Evolutionary conservation across 2,797 vertebrate species (phyloP).

Genomic region (Crax fasciolata): DNA sequence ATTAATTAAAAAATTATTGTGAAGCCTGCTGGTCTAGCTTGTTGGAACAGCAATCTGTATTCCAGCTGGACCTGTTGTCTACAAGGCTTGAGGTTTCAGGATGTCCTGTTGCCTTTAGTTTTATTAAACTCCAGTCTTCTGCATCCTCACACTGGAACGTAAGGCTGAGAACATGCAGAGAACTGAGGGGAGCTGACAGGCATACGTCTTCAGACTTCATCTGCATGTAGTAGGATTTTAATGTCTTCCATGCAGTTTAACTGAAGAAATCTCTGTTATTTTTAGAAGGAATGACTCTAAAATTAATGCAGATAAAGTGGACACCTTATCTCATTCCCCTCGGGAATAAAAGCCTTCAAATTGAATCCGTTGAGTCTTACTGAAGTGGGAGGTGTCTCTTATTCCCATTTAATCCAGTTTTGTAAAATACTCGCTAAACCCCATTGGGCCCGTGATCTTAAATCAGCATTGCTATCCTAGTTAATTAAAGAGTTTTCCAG

Average conservation of each 20-base stretch:
- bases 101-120: background rate
- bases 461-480: constrained; percentile 3
- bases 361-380: background rate
- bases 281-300: background rate
- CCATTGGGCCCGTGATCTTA: constrained; percentile 23
- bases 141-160: background rate
- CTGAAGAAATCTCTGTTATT: background rate
- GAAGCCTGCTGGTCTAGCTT: background rate
- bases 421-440: constrained; percentile 40
- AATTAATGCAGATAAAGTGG: constrained; percentile 18
- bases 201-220: background rate
- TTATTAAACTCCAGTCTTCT: background rate
- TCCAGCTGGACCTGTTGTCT: background rate
- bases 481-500: constrained; percentile 67
- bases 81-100: background rate
- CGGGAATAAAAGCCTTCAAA: constrained; percentile 3
- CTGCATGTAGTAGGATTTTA: background rate
- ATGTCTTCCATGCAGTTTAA: constrained; percentile 1
- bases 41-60: background rate
- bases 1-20: background rate
- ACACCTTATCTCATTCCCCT: background rate
- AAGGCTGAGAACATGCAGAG: background rate
- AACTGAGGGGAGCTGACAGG: background rate
- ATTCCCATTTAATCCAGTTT: constrained; percentile 53
- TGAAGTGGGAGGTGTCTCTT: constrained; percentile 16